Conservation (phyloP, 1,140 invertebrate species). For the Sitophilus oryzae region DNA sequence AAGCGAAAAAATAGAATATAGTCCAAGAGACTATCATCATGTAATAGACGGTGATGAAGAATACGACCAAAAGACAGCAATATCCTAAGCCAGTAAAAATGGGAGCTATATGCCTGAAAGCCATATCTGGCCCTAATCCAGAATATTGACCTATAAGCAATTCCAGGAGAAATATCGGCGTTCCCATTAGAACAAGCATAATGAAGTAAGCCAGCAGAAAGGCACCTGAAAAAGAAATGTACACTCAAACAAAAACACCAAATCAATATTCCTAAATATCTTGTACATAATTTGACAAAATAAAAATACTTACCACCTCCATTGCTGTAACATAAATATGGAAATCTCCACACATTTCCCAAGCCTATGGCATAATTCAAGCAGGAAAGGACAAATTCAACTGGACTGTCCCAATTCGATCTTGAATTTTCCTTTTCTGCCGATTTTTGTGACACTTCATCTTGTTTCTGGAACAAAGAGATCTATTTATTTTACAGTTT, state of each 20-base stretch:
- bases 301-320: conserved; percentile 59
- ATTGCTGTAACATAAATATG: conserved; percentile 75
- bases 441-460: not conserved
- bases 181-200: conserved; percentile 69
- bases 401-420: conserved; percentile 17
- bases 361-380: conserved; percentile 71
- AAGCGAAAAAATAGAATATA: conserved; percentile 67
- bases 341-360: conserved; percentile 85
- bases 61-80: conserved; percentile 68
- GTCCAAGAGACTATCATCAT: conserved; percentile 79
- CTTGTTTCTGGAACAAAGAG: not conserved
- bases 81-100: conserved; percentile 61
- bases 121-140: conserved; percentile 53
- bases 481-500: no score
- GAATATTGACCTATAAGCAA: conserved; percentile 60
- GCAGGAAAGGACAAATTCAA: conserved; percentile 67
- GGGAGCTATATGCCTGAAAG: conserved; percentile 55
- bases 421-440: conserved; percentile 3
- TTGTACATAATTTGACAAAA: not conserved
- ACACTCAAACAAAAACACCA: no score
- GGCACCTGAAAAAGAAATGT: conserved; percentile 54
- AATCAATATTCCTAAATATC: no score
- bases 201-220: conserved; percentile 75
- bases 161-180: conserved; percentile 71
- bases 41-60: conserved; percentile 74